phyloP scores from a whole-genome alignment of 35 echinoderm and acorn worm species.

The Stichopus chloronotus region DNA sequence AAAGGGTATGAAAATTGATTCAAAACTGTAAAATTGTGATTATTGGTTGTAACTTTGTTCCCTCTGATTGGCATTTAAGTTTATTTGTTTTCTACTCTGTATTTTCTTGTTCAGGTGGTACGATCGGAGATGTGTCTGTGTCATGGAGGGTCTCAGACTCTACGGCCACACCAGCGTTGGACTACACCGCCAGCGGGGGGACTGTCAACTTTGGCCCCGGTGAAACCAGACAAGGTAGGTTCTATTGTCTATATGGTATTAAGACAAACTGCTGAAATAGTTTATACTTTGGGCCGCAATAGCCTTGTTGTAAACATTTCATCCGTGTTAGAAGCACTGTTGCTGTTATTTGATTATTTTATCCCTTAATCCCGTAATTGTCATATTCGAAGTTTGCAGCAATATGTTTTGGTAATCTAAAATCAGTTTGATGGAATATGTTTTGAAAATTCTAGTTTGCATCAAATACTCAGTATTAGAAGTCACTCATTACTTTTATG shows the following conservation, averaged over 20 bases:
- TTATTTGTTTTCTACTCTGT: not conserved
- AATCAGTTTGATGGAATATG: too few species aligned
- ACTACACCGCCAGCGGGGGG: conserved; percentile 91
- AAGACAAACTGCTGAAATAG: too few species aligned
- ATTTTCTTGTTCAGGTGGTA: conserved; percentile 70
- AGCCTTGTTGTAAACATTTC: too few species aligned
- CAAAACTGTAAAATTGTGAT: not conserved
- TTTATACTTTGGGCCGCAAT: too few species aligned
- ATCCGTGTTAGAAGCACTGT: too few species aligned
- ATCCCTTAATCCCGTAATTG: too few species aligned
- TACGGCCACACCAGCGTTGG: conserved; percentile 67
- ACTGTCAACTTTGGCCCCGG: conserved; percentile 87
- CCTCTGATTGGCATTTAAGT: not conserved
- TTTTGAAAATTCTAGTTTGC: too few species aligned
- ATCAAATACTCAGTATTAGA: not conserved
- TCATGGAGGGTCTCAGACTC: conserved; percentile 80
- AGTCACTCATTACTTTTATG: not conserved
- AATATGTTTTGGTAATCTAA: too few species aligned
- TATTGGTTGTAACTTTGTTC: not conserved
- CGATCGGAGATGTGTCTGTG: conserved; percentile 90
- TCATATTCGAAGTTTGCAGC: too few species aligned
- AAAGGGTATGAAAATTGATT: not conserved
- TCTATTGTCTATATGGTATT: too few species aligned
- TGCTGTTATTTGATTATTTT: too few species aligned
- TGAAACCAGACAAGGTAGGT: conserved; percentile 88